Percentiles rank a stretch among this genome's conserved stretches.
phyloP scores from a whole-genome alignment of 2,888 invertebrate genomes.

The Aphelenchoides bicaudatus region DNA sequence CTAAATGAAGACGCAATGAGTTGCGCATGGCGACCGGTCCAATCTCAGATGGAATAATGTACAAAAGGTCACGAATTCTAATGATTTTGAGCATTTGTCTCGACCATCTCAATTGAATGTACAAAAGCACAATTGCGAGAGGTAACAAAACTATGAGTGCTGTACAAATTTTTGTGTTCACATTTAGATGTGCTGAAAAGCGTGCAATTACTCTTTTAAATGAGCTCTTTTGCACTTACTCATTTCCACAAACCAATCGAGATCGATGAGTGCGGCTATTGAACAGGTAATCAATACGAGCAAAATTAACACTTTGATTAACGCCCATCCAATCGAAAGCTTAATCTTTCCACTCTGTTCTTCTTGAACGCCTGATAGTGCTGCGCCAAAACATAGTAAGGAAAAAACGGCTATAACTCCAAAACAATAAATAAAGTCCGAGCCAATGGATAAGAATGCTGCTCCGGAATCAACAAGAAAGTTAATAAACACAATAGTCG shows the following conservation, averaged over 20 bases:
- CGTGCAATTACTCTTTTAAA: background rate
- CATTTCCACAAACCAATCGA: background rate
- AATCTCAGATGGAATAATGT: constrained; percentile 16
- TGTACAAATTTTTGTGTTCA: background rate
- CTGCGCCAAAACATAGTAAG: background rate
- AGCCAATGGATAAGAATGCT: background rate
- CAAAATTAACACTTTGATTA: constrained; percentile 1
- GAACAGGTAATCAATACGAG: background rate
- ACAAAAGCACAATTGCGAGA: constrained; percentile 10
- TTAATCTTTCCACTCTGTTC: constrained; percentile 5
- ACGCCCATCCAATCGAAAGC: background rate
- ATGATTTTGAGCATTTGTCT: constrained; percentile 19
- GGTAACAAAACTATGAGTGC: constrained; percentile 18
- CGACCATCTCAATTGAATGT: constrained; percentile 18
- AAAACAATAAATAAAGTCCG: background rate
- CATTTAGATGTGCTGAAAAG: constrained; percentile 9
- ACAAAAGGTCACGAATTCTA: constrained; percentile 19
- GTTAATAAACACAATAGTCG: background rate
- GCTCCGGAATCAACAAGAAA: background rate
- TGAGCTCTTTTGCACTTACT: background rate
- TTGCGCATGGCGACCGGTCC: background rate
- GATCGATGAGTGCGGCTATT: background rate
- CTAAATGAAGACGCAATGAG: constrained; percentile 8
- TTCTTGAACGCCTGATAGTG: constrained; percentile 2
- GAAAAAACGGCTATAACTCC: background rate